These are phyloP conservation scores for Escarpia spicata DNA, from an alignment of 2,888 invertebrate species.

Conservation along the genomic window DNA sequence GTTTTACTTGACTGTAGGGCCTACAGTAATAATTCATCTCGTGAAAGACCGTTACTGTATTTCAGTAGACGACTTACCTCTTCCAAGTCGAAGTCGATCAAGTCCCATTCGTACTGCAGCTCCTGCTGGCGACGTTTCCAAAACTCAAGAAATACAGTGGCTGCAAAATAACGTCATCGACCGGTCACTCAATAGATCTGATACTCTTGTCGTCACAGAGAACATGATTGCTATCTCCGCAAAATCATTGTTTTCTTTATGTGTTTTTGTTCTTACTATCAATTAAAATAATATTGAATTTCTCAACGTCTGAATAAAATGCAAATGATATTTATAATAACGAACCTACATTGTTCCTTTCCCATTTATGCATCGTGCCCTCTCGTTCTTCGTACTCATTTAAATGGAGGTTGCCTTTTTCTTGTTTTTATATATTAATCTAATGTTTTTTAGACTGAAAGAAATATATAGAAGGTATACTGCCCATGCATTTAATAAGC, in stretches of 20 bases:
- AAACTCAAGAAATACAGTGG: conserved; percentile 89
- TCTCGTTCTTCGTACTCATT: too few relatives aligned
- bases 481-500: too few relatives aligned
- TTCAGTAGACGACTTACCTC: conserved; percentile 65
- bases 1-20: too few relatives aligned
- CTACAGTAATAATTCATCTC: not conserved
- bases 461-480: too few relatives aligned
- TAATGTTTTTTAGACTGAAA: too few relatives aligned
- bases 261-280: not conserved
- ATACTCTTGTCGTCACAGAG: not conserved
- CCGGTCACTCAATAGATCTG: not conserved
- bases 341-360: too few relatives aligned
- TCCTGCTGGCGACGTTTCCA: conserved; percentile 95
- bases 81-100: conserved; percentile 82
- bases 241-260: not conserved
- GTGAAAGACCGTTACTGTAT: not conserved
- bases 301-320: not conserved
- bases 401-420: too few relatives aligned
- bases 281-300: not conserved
- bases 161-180: conserved; percentile 67
- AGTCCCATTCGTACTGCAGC: conserved; percentile 96
- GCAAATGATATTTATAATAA: too few relatives aligned
- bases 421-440: too few relatives aligned
- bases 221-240: not conserved
- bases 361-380: too few relatives aligned